phyloP scores from a whole-genome alignment of 2,888 invertebrate species.

The Sesia apiformis region DNA sequence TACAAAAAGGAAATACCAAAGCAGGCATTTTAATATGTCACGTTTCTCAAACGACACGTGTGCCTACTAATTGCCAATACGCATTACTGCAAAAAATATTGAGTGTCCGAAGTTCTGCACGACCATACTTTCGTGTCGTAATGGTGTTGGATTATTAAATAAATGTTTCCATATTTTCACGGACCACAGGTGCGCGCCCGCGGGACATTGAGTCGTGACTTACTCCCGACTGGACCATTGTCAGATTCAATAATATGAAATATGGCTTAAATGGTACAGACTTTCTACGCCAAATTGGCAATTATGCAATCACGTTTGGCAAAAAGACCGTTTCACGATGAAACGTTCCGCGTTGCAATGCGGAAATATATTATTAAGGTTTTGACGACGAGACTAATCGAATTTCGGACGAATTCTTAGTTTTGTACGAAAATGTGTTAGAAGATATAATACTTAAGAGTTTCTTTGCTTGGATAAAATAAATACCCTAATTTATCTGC shows the following conservation, averaged over 20 bases:
- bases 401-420: not conserved
- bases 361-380: not conserved
- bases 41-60: too few relatives aligned
- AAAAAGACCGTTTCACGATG: slow-evolving; percentile 10
- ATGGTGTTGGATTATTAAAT: not conserved
- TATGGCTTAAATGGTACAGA: slow-evolving; percentile 11
- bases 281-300: slow-evolving; percentile 31
- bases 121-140: too few relatives aligned
- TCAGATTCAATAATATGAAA: slow-evolving; percentile 22
- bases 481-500: too few relatives aligned
- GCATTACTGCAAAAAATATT: too few relatives aligned
- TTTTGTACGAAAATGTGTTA: too few relatives aligned
- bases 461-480: too few relatives aligned
- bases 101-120: too few relatives aligned
- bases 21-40: too few relatives aligned
- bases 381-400: not conserved
- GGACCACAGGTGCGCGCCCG: slow-evolving; percentile 61
- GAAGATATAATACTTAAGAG: too few relatives aligned
- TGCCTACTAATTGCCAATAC: too few relatives aligned
- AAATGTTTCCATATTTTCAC: slow-evolving; percentile 43
- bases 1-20: too few relatives aligned
- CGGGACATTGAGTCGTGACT: slow-evolving; percentile 60
- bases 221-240: slow-evolving; percentile 45
- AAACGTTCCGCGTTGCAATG: not conserved
- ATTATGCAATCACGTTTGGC: slow-evolving; percentile 31